Evolutionary conservation across 2,113 vertebrate species (phyloP).

Genomic region (Catharus fuscescens): DNA sequence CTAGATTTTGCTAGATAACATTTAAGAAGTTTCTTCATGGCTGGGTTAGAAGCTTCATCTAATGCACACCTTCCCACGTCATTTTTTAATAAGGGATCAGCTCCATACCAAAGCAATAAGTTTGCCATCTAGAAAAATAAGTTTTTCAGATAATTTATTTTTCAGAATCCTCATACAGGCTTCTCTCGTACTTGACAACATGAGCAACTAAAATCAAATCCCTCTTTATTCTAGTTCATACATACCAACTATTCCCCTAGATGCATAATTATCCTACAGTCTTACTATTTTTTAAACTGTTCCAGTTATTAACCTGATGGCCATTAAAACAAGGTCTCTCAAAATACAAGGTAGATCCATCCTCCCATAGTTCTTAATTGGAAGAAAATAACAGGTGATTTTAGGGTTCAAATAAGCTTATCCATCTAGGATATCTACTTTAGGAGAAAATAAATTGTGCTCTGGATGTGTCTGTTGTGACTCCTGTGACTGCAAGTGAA

Average conservation of each 20-base stretch:
- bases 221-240: neutral
- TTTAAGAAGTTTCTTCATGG: slow-evolving; percentile 67
- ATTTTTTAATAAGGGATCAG: slow-evolving; percentile 69
- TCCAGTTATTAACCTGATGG: neutral
- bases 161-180: neutral
- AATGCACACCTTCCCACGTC: slow-evolving; percentile 65
- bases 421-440: neutral
- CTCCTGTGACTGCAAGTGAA: neutral
- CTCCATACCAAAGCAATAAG: slow-evolving; percentile 73
- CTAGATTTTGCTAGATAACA: neutral
- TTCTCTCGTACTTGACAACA: neutral
- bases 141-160: neutral
- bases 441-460: neutral
- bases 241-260: neutral
- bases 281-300: neutral
- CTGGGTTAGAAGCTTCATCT: slow-evolving; percentile 55
- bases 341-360: neutral
- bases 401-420: neutral
- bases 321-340: neutral
- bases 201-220: neutral
- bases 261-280: neutral
- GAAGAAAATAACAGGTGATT: neutral
- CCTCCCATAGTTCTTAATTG: neutral
- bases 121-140: slow-evolving; percentile 67
- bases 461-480: neutral